phyloP scores from a whole-genome alignment of 2,888 invertebrate species.

The Sminthurinus aureus region DNA sequence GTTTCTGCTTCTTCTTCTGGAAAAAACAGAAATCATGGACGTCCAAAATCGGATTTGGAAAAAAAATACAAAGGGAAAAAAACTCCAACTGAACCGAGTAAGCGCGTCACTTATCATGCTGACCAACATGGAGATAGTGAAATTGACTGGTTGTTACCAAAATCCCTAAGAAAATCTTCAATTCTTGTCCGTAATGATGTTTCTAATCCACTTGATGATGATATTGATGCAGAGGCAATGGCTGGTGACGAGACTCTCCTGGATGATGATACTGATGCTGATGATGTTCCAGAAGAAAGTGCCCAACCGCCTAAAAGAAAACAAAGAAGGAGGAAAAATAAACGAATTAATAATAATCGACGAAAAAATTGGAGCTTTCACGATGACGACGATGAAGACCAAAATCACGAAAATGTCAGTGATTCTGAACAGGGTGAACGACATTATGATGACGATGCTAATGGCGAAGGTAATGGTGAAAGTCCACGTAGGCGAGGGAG shows the following conservation, averaged over 20 bases:
- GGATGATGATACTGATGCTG: no score
- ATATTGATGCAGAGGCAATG: no score
- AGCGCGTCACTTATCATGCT: background rate
- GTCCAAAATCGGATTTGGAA: no score
- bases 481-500: no score
- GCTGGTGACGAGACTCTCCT: no score
- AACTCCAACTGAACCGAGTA: no score
- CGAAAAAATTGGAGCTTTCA: background rate
- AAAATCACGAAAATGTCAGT: no score
- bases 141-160: slow-evolving; percentile 11
- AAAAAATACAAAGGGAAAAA: background rate
- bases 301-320: no score
- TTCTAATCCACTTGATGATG: no score
- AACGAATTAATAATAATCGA: background rate
- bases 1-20: no score
- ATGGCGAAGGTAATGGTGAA: background rate
- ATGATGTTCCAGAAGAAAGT: no score
- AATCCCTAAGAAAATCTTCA: background rate
- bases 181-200: background rate
- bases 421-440: no score
- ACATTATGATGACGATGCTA: background rate
- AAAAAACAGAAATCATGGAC: background rate
- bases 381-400: background rate
- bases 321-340: background rate
- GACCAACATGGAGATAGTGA: slow-evolving; percentile 17